Conservation (phyloP, 2,888 invertebrate species). For the Andrena minutula region DNA sequence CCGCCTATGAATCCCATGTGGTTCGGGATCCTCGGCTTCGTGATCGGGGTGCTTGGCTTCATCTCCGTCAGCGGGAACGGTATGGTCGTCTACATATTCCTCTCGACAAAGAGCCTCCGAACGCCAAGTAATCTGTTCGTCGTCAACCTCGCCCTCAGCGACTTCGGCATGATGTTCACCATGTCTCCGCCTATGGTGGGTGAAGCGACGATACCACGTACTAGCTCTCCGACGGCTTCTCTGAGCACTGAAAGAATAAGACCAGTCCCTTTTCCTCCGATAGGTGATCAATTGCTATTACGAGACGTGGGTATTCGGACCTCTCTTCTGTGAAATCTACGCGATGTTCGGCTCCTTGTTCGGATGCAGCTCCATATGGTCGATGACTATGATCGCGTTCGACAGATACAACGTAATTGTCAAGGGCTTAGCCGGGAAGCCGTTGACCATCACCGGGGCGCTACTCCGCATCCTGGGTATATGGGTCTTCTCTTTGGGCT, state of each 20-base stretch:
- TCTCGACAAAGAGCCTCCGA: conserved; percentile 90
- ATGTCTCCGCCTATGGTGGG: conserved; percentile 92
- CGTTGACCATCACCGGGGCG: conserved; percentile 93
- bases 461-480: conserved; percentile 91
- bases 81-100: conserved; percentile 91
- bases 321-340: conserved; percentile 95
- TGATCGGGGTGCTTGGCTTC: conserved; percentile 91
- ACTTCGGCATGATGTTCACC: conserved; percentile 94
- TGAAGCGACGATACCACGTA: not conserved
- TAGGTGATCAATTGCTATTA: conserved; percentile 92
- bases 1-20: conserved; percentile 95
- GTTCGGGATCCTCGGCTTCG: conserved; percentile 93
- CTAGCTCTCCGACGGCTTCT: too few species aligned
- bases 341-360: conserved; percentile 95
- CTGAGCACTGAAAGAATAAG: not conserved
- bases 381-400: conserved; percentile 96
- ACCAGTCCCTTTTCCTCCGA: not conserved
- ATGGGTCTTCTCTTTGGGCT: conserved; percentile 91
- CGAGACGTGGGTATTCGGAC: conserved; percentile 89
- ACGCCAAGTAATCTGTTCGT: conserved; percentile 97
- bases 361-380: conserved; percentile 96
- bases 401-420: conserved; percentile 98
- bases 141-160: conserved; percentile 96
- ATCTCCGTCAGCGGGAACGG: conserved; percentile 90
- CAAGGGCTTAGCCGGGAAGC: conserved; percentile 93